Evolutionary conservation across 2,113 vertebrate genomes (phyloP).

Genomic region (Lepus europaeus): DNA sequence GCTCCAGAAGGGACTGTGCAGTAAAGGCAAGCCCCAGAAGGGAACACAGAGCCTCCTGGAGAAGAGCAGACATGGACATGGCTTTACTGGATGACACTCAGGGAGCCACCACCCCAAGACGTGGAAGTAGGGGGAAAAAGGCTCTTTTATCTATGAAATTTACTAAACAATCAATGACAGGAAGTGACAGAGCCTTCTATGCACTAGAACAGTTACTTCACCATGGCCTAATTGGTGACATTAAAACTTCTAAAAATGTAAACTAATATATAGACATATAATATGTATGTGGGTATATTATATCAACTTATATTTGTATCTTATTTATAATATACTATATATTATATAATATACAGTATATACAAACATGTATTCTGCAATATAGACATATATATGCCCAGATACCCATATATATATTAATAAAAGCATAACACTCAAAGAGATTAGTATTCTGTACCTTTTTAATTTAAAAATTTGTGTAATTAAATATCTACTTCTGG

Average conservation of each 20-base stretch:
- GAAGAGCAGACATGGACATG: neutral
- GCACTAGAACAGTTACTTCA: neutral
- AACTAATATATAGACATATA: neutral
- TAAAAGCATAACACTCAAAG: neutral
- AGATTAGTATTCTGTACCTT: neutral
- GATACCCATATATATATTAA: neutral
- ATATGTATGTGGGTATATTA: too few relatives aligned
- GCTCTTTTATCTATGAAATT: neutral
- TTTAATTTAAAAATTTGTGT: neutral
- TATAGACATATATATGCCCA: neutral
- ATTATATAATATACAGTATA: too few relatives aligned
- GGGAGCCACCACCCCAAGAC: neutral
- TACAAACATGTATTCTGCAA: neutral
- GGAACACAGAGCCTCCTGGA: neutral
- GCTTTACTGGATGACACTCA: neutral
- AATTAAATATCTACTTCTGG: neutral
- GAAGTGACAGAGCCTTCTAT: neutral
- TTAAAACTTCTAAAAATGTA: neutral
- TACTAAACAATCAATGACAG: neutral
- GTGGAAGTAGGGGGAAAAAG: neutral
- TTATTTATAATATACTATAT: too few relatives aligned
- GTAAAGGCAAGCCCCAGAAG: neutral
- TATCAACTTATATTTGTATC: too few relatives aligned
- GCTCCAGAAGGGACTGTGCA: neutral
- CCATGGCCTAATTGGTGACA: neutral